phyloP scores from a whole-genome alignment of 2,797 vertebrate genomes.

The Cirrhinus mrigala region DNA sequence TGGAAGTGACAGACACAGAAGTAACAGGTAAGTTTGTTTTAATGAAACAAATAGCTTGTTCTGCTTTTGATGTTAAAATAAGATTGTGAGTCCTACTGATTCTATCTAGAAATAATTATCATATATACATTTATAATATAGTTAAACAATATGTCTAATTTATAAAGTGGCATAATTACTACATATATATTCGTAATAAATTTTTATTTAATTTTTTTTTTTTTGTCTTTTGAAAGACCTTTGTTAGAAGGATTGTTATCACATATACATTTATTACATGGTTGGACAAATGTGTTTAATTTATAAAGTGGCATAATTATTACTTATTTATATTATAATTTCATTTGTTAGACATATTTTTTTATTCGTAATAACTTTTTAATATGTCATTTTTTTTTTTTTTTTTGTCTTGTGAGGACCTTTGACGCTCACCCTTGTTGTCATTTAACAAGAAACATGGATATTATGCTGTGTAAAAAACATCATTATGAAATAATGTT shows the following conservation, averaged over 20 bases:
- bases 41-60: background rate
- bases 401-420: background rate
- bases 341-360: background rate
- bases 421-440: accelerated
- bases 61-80: background rate
- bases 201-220: too few species aligned
- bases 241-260: too few species aligned
- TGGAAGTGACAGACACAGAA: background rate
- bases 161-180: too few species aligned
- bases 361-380: background rate
- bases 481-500: background rate
- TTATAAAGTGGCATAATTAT: background rate
- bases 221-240: too few species aligned
- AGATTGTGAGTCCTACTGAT: background rate
- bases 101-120: background rate
- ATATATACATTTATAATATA: too few species aligned
- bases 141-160: background rate
- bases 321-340: background rate
- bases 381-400: too few species aligned
- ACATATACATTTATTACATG: too few species aligned
- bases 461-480: background rate
- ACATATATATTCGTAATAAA: too few species aligned
- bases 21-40: background rate
- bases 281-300: too few species aligned
- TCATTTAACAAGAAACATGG: accelerated